Evolutionary conservation across 2,113 vertebrate genomes (phyloP).

Genomic region (Cathartes aura): DNA sequence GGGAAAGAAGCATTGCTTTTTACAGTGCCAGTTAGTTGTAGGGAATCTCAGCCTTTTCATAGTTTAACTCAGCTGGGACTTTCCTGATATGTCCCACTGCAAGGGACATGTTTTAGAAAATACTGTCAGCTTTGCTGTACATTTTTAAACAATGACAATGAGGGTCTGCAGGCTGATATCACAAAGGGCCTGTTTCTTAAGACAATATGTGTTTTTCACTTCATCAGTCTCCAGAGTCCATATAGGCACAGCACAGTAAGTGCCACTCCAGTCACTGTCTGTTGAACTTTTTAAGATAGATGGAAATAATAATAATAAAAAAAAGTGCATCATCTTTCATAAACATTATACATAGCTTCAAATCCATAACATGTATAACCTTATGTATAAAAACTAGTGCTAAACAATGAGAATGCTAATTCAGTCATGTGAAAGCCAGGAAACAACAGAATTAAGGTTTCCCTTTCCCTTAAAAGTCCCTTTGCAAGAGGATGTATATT

Average conservation of each 20-base stretch:
- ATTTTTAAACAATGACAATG: neutral
- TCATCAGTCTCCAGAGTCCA: neutral
- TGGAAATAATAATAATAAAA: neutral
- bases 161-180: neutral
- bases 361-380: neutral
- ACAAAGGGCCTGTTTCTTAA: neutral
- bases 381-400: neutral
- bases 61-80: neutral
- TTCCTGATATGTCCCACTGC: neutral
- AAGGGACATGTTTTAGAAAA: neutral
- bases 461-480: neutral
- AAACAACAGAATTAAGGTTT: neutral
- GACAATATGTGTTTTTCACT: neutral
- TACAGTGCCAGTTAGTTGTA: neutral
- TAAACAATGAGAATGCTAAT: neutral
- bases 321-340: neutral
- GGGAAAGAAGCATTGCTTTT: neutral
- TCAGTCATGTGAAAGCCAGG: neutral
- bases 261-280: neutral
- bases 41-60: neutral
- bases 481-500: neutral
- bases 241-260: neutral
- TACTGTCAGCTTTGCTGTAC: neutral
- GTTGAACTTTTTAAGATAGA: neutral
- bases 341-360: neutral